Percentiles rank a stretch among this genome's conserved stretches.
phyloP scores from a whole-genome alignment of 2,888 invertebrate species.

The Acrocera orbiculus region DNA sequence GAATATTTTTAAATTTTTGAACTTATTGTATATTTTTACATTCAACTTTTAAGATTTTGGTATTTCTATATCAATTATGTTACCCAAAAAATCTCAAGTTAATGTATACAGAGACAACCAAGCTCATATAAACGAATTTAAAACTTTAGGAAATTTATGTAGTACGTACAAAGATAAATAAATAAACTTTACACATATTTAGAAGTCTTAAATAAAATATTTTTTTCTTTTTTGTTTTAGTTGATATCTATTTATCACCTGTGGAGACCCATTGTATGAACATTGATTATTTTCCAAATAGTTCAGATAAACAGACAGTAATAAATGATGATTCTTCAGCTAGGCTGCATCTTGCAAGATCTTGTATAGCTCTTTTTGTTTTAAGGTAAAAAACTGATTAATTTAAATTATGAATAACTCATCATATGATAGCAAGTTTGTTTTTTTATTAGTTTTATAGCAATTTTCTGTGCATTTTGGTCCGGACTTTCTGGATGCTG shows the following conservation, averaged over 20 bases:
- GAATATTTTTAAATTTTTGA: no score
- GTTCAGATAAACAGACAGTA: conserved; percentile 20
- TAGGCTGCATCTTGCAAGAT: conserved; percentile 69
- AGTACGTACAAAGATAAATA: no score
- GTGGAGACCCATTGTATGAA: conserved; percentile 91
- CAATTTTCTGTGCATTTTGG: conserved; percentile 86
- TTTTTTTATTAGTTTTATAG: conserved; percentile 52
- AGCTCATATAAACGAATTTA: no score
- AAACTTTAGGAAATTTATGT: no score
- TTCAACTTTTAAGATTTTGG: no score
- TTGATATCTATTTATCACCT: conserved; percentile 74
- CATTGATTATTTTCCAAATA: conserved; percentile 71
- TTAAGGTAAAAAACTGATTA: conserved; percentile 30
- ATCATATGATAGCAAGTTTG: neutral
- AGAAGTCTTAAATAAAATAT: neutral
- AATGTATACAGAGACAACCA: no score
- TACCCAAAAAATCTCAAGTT: no score
- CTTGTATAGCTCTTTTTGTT: conserved; percentile 84
- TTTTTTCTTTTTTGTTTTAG: conserved; percentile 31
- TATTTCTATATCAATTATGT: no score
- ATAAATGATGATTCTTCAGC: conserved; percentile 58
- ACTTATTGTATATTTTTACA: no score
- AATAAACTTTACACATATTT: no score
- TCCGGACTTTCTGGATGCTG: conserved; percentile 94
- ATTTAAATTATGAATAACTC: conserved; percentile 6